These are phyloP conservation scores for Oscheius sp. DNA, from an alignment of 2,888 invertebrate genomes.

Conservation along the genomic window DNA sequence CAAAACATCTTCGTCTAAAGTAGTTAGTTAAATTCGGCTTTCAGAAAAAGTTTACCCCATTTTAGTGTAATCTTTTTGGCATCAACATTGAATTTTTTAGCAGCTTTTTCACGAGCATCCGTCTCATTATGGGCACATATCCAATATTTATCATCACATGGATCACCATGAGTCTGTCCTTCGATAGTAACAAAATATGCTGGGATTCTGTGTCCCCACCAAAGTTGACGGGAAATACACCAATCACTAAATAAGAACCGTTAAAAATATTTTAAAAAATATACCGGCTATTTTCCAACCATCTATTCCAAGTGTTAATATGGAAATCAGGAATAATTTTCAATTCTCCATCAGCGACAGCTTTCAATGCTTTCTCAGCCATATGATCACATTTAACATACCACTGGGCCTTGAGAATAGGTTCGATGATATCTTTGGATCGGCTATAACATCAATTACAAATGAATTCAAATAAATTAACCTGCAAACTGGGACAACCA, in stretches of 20 bases:
- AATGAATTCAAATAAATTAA: constrained; percentile 45
- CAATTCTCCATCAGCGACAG: constrained; percentile 79
- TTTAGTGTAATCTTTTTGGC: constrained; percentile 73
- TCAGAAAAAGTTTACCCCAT: constrained; percentile 73
- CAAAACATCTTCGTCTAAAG: constrained; percentile 89
- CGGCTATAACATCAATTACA: constrained; percentile 80
- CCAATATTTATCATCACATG: constrained; percentile 76
- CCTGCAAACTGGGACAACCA: constrained; percentile 89
- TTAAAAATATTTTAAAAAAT: background rate
- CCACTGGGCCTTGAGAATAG: constrained; percentile 96
- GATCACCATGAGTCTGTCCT: constrained; percentile 39
- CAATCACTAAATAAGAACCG: constrained; percentile 82
- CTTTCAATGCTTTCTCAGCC: constrained; percentile 86
- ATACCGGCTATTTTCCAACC: constrained; percentile 90
- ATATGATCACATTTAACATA: constrained; percentile 87
- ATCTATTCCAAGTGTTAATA: constrained; percentile 91
- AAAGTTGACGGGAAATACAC: constrained; percentile 96
- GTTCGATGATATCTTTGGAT: constrained; percentile 96
- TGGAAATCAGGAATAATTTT: constrained; percentile 91
- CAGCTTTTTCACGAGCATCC: constrained; percentile 86
- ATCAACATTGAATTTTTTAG: constrained; percentile 80
- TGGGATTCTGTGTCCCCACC: constrained; percentile 99
- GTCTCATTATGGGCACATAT: constrained; percentile 79
- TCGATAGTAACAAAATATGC: constrained; percentile 83
- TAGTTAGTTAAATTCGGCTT: background rate